Conservation (phyloP, 2,888 invertebrate species). For the Campoplex capitator region DNA sequence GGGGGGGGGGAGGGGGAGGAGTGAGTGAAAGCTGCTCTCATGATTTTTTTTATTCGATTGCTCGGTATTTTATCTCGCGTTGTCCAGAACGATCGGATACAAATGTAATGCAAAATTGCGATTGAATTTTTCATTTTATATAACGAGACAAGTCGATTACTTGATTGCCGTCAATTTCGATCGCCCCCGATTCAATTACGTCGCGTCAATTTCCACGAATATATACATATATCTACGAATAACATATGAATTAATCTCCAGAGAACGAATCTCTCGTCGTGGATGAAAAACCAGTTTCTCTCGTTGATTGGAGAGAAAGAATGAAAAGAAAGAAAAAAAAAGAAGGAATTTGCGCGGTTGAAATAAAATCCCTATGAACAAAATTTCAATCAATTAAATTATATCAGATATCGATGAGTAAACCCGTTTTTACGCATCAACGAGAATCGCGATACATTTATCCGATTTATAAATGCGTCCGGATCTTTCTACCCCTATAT, state of each 20-base stretch:
- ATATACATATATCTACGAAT: neutral
- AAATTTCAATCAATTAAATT: constrained; percentile 56
- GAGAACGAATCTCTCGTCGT: constrained; percentile 1
- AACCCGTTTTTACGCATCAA: constrained; percentile 27
- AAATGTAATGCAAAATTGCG: constrained; percentile 14
- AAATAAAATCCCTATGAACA: constrained; percentile 13
- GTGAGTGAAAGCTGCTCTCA: too few relatives aligned
- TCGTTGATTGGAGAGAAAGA: constrained; percentile 13
- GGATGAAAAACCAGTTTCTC: constrained; percentile 1
- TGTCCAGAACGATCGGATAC: neutral
- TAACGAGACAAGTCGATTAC: constrained; percentile 38
- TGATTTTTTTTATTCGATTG: neutral
- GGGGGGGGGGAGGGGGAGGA: too few relatives aligned
- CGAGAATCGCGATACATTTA: neutral
- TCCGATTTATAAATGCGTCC: neutral
- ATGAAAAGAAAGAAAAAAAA: neutral
- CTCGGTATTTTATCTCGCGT: constrained; percentile 5
- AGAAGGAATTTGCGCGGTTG: neutral
- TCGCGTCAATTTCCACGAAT: neutral
- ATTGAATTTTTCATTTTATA: constrained; percentile 30
- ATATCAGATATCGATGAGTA: constrained; percentile 18
- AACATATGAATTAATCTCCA: constrained; percentile 12
- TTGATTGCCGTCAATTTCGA: constrained; percentile 23
- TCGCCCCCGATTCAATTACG: constrained; percentile 11
- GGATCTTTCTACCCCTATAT: neutral